Conservation (phyloP, 2,113 vertebrate species). For the Todiramphus chloris region DNA sequence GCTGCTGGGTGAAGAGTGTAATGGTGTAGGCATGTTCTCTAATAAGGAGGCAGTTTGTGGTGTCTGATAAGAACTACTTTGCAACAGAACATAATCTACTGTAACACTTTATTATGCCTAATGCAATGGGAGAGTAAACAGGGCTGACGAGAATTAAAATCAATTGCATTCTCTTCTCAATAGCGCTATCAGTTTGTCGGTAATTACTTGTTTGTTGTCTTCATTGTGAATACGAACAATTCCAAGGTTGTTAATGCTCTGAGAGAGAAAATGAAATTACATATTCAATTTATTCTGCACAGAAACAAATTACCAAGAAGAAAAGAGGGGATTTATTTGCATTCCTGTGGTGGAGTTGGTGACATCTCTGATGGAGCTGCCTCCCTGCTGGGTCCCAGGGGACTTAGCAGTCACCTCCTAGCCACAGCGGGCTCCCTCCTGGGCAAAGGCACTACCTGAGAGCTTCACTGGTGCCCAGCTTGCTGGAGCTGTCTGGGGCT, state of each 20-base stretch:
- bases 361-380: neutral
- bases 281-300: slow-evolving; percentile 68
- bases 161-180: slow-evolving; percentile 67
- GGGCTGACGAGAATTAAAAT: slow-evolving; percentile 66
- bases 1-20: neutral
- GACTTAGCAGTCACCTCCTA: neutral
- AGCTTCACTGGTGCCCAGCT: neutral
- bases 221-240: slow-evolving; percentile 71
- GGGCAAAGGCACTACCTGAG: neutral
- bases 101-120: slow-evolving; percentile 67
- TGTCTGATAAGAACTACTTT: slow-evolving; percentile 21
- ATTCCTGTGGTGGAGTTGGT: neutral
- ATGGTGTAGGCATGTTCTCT: neutral
- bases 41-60: neutral
- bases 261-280: slow-evolving; percentile 73
- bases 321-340: slow-evolving; percentile 56
- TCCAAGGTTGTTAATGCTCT: slow-evolving; percentile 69
- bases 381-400: rapidly evolving
- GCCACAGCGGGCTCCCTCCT: rapidly evolving
- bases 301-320: slow-evolving; percentile 66
- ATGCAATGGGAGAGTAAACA: slow-evolving; percentile 65
- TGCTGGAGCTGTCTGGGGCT: neutral
- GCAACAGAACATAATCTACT: slow-evolving; percentile 30
- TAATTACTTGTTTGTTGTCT: slow-evolving; percentile 76
- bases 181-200: slow-evolving; percentile 52